Base-by-base conservation (phyloP, 64 coral and sea anemone species). In the Montipora cactus region DNA sequence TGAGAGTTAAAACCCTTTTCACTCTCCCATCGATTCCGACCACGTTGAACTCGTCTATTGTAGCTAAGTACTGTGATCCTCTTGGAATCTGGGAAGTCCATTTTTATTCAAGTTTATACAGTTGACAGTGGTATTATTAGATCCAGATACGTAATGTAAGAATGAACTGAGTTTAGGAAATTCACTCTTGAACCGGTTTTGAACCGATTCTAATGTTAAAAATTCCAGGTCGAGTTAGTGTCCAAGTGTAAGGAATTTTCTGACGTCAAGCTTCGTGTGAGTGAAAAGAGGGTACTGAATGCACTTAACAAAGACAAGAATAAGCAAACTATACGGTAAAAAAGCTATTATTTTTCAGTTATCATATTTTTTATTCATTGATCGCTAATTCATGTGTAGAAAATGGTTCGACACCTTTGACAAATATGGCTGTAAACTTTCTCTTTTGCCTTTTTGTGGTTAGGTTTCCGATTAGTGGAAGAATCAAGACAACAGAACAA, bases 221-320 rank as follows among this genome's bases (percentile, higher is more conserved):
- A 79, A 7, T 62, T 87, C 77, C 37, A 99, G 98, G 88, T 99
- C 78, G 85, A 47, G 7, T 15, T 99, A 44, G 87, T 99, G 67
- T 99, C 95, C 10, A 96, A 99, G 52, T 99, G 92, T 74, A 96
- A 94, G 67, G 98, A 99, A 75, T 99, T 99, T 87, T 92, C 92
- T 67, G 98, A 99, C 52, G 89, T 96, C 7, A 96, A 99, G 81
- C 90, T 99, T 46, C 84, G 98, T 58, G 49, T 89, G 50, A 99
- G 90, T 59, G 98, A 99, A 64, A 99, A 94, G 68, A 57, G 85
- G 75, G 80, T 87, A 68, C 98, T 99, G 45, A 99, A 99, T 85
- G 74, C 70, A 25, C 89, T 99, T 23, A 99, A 99, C 80, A 99
- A 96, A 76, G 98, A 99, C 95, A 99, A 96, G 75, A 92, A 82